Evolutionary conservation across 1,140 invertebrate genomes (phyloP).

Genomic region (Drosophila ogumai): DNA sequence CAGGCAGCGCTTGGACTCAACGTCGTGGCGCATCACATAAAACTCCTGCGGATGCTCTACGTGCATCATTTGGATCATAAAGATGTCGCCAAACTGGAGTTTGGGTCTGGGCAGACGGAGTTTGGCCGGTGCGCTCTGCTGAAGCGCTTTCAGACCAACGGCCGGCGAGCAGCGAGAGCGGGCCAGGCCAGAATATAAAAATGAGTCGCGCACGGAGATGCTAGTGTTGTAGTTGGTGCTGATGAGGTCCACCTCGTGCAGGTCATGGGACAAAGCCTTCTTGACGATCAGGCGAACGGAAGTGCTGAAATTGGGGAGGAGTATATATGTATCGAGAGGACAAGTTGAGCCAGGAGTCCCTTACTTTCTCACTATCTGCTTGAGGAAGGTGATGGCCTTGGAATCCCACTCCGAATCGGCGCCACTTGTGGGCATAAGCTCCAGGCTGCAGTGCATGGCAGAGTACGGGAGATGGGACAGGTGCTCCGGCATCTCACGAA

Average conservation of each 20-base stretch:
- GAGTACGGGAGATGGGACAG: conserved; percentile 47
- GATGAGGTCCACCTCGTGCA: conserved; percentile 60
- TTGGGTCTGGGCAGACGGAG: conserved; percentile 23
- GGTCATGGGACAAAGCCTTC: background rate
- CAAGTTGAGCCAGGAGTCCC: background rate
- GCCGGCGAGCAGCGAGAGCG: background rate
- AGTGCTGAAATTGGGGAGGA: conserved; percentile 8
- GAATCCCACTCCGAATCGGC: conserved; percentile 43
- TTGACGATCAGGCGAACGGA: conserved; percentile 26
- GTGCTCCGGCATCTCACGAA: conserved; percentile 42
- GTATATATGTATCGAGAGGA: too few relatives aligned
- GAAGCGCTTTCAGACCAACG: background rate
- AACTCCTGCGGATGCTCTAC: conserved; percentile 58
- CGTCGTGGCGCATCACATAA: conserved; percentile 51
- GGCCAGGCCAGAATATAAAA: conserved; percentile 76
- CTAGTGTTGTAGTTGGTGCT: conserved; percentile 27
- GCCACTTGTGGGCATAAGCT: conserved; percentile 47
- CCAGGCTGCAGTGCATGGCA: conserved; percentile 63
- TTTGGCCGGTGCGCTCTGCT: conserved; percentile 1
- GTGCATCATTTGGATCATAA: conserved; percentile 58
- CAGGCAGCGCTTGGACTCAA: background rate
- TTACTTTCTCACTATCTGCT: conserved; percentile 63
- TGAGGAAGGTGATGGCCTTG: conserved; percentile 45
- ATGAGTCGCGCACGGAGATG: conserved; percentile 70
- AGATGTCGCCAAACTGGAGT: conserved; percentile 6